Base-by-base conservation (phyloP, 2,113 vertebrate species). In the Ciconia stormi region DNA sequence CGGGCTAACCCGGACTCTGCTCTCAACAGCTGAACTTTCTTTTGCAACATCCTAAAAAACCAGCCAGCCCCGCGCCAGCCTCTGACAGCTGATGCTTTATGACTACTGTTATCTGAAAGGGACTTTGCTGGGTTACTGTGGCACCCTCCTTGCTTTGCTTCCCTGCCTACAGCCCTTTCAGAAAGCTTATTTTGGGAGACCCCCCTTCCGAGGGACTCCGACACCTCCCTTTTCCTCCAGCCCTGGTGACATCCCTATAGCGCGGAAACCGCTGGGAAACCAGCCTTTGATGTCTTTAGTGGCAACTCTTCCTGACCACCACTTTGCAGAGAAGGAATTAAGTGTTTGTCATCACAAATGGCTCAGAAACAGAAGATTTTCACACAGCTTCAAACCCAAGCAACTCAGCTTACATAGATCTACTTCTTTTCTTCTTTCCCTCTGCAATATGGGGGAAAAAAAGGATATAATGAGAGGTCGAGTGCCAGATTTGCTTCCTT, bases 131-230 rank as follows among this genome's bases (percentile, higher is more conserved):
- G 16, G 32, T 61, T 47, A 11, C 53, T 25, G 34, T 16, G 23
- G 47, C 15, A 42, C 40, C 36, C 46, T 40, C 46, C 22, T 59
- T 47, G 55, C 79, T 62, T 69, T 53, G 47, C 29, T 53, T 61
- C 71, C 34, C 55, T 46, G 46, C 14, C 46, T 32, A 40, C 19
- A n/a, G 53, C 36, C 46, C 32, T 44, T 56, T 52, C 18, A 12
- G 42, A 81, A 56, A n/a, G 13, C 25, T 42, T n/a, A 15, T 26
- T 73, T 26, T 73, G 25, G n/a, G 77, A 56, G 3, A n/a, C 4
- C 6, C 10, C 0, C 1, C 25, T 72, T 56, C 22, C 0, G 8
- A 55, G 34, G 56, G 34, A 10, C 22, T 38, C 47, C 1, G 1
- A 30, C 42, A 30, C 10, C 7, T 42, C 30, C 13, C 29, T 65